A percentile compares a stretch with the other conserved stretches of the same genome.
Conservation (phyloP, 2,113 vertebrate genomes). For the Loxodonta africana region DNA sequence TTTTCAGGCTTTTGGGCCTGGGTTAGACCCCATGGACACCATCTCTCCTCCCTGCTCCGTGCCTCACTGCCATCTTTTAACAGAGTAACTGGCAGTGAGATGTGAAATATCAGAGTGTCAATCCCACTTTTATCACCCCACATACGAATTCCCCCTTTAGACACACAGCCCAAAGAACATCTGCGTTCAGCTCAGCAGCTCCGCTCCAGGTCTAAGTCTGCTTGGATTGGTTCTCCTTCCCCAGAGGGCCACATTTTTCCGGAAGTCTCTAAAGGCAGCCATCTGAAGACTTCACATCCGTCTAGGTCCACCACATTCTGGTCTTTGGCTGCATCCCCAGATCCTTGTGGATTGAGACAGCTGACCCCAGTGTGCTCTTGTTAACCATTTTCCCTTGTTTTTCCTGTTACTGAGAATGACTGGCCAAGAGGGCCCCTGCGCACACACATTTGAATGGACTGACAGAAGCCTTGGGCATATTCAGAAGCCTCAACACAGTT, state of each 20-base stretch:
- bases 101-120: neutral
- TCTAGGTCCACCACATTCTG: rapidly evolving
- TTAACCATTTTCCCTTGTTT: neutral
- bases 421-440: neutral
- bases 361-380: neutral
- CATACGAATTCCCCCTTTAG: neutral
- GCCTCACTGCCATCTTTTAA: neutral
- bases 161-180: neutral
- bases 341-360: neutral
- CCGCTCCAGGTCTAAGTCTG: neutral
- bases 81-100: neutral
- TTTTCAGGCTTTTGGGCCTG: rapidly evolving
- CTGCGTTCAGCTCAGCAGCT: too few species aligned
- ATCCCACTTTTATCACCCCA: neutral
- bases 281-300: neutral
- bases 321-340: neutral
- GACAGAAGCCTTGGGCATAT: neutral
- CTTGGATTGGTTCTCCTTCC: neutral
- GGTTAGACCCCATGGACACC: too few species aligned
- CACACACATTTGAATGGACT: too few species aligned
- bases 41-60: too few species aligned
- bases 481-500: neutral
- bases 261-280: neutral
- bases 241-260: neutral
- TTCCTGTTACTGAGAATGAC: neutral